These are phyloP conservation scores for Sylvilagus bachmani DNA, from an alignment of 2,113 vertebrate genomes.

Conservation along the genomic window DNA sequence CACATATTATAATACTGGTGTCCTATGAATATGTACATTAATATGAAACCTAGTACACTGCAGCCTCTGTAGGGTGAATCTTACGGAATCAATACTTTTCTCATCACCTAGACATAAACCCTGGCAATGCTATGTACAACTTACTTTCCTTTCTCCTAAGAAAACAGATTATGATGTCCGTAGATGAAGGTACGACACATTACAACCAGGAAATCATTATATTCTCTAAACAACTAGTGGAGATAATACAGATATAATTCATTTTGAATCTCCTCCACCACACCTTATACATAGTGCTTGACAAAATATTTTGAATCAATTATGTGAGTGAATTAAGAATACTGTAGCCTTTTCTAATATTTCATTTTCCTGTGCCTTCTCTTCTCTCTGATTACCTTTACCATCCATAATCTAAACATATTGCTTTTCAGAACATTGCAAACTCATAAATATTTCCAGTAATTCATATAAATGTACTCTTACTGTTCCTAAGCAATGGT, in stretches of 20 bases:
- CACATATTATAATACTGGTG: neutral
- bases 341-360: neutral
- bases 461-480: neutral
- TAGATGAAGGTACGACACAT: neutral
- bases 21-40: neutral
- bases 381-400: neutral
- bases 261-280: neutral
- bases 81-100: neutral
- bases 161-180: neutral
- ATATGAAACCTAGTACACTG: neutral
- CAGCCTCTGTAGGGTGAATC: neutral
- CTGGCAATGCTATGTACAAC: neutral
- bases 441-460: neutral
- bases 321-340: neutral
- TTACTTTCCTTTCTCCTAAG: neutral
- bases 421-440: neutral
- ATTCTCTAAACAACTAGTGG: neutral
- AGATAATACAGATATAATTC: neutral
- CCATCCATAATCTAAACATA: neutral
- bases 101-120: neutral
- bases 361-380: neutral
- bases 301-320: neutral
- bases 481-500: neutral
- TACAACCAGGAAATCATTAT: neutral
- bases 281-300: neutral